Percentiles rank a stretch among this genome's conserved stretches.
Evolutionary conservation across 2,113 vertebrate genomes (phyloP).

Genomic region (Strix aluco): DNA sequence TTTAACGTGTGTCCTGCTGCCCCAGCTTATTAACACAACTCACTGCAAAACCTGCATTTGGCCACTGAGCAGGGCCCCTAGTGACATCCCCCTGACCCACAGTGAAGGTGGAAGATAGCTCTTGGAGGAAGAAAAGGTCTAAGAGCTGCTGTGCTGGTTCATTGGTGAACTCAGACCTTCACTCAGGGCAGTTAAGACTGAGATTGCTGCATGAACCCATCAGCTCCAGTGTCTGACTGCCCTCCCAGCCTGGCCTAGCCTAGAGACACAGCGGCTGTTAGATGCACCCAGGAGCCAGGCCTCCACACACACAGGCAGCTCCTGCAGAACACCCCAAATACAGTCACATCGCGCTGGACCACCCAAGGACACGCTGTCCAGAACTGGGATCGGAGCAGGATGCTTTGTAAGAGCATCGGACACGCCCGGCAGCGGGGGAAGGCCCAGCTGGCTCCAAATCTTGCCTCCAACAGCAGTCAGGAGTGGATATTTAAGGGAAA

Average conservation of each 20-base stretch:
- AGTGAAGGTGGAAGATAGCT: background rate
- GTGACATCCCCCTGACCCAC: background rate
- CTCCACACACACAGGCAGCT: background rate
- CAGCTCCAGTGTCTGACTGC: background rate
- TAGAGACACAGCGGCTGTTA: fast-evolving
- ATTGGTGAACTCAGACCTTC: background rate
- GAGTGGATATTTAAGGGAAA: background rate
- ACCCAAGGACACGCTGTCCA: background rate
- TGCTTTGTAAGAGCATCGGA: background rate
- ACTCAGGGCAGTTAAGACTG: background rate
- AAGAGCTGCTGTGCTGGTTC: background rate
- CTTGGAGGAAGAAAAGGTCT: background rate
- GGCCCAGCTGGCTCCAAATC: background rate
- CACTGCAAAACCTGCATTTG: background rate
- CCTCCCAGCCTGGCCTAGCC: background rate
- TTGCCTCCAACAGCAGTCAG: background rate
- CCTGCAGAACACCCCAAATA: background rate
- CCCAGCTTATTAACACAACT: background rate
- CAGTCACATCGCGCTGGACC: background rate
- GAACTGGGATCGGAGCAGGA: background rate
- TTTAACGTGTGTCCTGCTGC: background rate
- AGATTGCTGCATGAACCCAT: background rate
- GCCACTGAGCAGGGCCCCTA: background rate
- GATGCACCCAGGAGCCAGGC: background rate
- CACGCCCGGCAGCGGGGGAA: background rate